A percentile compares a stretch with the other conserved stretches of the same genome.
These are phyloP conservation scores for Sebastes trivittatus DNA, from an alignment of 2,797 vertebrate genomes.

Conservation along the genomic window DNA sequence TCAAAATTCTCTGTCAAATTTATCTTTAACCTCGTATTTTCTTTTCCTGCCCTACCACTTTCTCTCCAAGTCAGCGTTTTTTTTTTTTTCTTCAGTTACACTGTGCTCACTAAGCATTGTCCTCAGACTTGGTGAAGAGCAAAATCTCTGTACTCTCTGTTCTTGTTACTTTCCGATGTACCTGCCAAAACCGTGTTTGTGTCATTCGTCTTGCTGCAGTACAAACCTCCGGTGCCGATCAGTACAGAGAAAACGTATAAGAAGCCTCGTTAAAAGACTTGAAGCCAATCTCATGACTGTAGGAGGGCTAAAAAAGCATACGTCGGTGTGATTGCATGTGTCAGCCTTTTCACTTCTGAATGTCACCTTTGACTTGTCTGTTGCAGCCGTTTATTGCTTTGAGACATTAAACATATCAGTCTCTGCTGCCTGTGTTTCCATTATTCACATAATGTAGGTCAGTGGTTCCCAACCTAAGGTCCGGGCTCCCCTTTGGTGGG, in stretches of 20 bases:
- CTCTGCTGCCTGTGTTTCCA: neutral
- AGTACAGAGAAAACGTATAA: neutral
- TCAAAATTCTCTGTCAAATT: conserved; percentile 17
- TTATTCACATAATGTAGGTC: neutral
- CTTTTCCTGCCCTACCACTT: neutral
- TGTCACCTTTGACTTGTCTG: neutral
- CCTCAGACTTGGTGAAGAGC: conserved; percentile 1
- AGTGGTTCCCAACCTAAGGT: neutral
- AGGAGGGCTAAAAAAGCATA: neutral
- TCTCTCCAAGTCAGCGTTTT: neutral
- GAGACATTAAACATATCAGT: neutral
- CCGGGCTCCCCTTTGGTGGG: too few species aligned
- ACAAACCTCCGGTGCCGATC: neutral
- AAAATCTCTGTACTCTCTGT: neutral
- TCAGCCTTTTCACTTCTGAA: conserved; percentile 10
- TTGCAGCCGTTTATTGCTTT: neutral
- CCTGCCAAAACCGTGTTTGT: neutral
- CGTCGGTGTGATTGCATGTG: neutral
- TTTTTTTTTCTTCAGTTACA: neutral
- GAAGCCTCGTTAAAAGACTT: neutral
- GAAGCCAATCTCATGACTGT: neutral
- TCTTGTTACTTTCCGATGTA: neutral
- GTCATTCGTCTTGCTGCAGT: neutral
- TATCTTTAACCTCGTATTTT: conserved; percentile 16
- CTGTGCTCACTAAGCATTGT: neutral